Evolutionary conservation across 2,113 vertebrate species (phyloP), one percentile per base, ranked within the genome.

Genomic region (Narcine bancroftii): DNA sequence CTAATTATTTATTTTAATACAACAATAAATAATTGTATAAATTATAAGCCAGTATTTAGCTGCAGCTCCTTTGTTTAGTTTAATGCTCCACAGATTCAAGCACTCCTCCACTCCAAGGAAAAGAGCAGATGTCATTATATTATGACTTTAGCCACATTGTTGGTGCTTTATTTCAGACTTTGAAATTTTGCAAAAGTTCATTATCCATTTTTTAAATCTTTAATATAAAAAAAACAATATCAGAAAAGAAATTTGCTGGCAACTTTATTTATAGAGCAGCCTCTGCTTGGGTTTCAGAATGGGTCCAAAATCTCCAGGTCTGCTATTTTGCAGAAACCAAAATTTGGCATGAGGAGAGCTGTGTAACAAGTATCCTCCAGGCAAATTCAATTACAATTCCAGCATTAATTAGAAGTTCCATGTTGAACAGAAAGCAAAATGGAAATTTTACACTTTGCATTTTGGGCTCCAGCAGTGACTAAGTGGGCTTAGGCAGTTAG

Each of bases 151-250:
- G 36, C 81, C 50, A 85, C 50, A 56, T 60, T 60, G 50, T 50
- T 56, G 33, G 50, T n/a, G 11, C 36, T 56, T 85, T 85, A 85
- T 56, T 85, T 85, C 56, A 11, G 81, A 33, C 6, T 85, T 56
- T 85, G 81, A 85, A 85, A 85, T 60, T 85, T 85, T 85, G 81
- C 81, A 53, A 60, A 85, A 29, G 36, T 85, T 85, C 53, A 60
- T 85, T 36, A 33, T 60, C 81, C n/a, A n/a, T n/a, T n/a, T n/a
- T n/a, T n/a, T n/a, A n/a, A n/a, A n/a, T n/a, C n/a, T n/a, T n/a
- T n/a, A n/a, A n/a, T n/a, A n/a, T n/a, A n/a, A n/a, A n/a, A n/a
- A n/a, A n/a, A n/a, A n/a, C n/a, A n/a, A n/a, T n/a, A n/a, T n/a
- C n/a, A n/a, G 81, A 60, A 85, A 60, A 85, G 81, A 60, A 85